Percentiles rank a stretch among this genome's conserved stretches.
Evolutionary conservation across 1,140 invertebrate genomes (phyloP).

Genomic region (Steinernema feltiae): DNA sequence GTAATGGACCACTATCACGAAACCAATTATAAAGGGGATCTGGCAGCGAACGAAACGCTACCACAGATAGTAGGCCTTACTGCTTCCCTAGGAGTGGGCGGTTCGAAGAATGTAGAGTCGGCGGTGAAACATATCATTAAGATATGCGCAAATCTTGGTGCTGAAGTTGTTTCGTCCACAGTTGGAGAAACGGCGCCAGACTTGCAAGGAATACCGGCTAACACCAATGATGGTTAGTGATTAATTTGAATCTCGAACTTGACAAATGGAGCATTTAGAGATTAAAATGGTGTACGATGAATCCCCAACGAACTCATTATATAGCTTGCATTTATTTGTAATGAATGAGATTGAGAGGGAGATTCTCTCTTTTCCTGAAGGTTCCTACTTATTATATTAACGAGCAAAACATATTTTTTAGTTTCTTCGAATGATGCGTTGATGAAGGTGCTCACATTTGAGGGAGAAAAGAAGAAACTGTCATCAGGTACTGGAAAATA

Average conservation of each 20-base stretch:
- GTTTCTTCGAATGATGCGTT: too few species aligned
- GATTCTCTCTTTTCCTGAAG: too few species aligned
- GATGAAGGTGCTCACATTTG: slow-evolving; percentile 10
- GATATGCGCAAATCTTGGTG: slow-evolving; percentile 36
- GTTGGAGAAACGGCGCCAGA: slow-evolving; percentile 12
- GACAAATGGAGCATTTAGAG: too few species aligned
- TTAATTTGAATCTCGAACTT: too few species aligned
- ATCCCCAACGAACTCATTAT: too few species aligned
- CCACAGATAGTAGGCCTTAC: slow-evolving; percentile 49
- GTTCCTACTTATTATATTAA: too few species aligned
- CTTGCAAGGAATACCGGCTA: background rate
- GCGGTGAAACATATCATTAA: slow-evolving; percentile 18
- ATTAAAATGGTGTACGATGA: too few species aligned
- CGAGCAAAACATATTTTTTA: too few species aligned
- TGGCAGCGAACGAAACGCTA: background rate
- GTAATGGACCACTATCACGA: slow-evolving; percentile 37
- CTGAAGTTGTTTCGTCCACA: background rate
- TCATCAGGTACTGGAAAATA: too few species aligned
- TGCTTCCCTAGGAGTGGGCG: slow-evolving; percentile 45
- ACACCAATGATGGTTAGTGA: background rate
- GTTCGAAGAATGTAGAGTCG: slow-evolving; percentile 14
- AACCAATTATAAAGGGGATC: slow-evolving; percentile 15
- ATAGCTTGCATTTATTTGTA: too few species aligned
- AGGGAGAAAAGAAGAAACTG: background rate
- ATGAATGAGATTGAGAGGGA: too few species aligned